Evolutionary conservation across 2,888 invertebrate genomes (phyloP).

Genomic region (Hylaea fasciaria): DNA sequence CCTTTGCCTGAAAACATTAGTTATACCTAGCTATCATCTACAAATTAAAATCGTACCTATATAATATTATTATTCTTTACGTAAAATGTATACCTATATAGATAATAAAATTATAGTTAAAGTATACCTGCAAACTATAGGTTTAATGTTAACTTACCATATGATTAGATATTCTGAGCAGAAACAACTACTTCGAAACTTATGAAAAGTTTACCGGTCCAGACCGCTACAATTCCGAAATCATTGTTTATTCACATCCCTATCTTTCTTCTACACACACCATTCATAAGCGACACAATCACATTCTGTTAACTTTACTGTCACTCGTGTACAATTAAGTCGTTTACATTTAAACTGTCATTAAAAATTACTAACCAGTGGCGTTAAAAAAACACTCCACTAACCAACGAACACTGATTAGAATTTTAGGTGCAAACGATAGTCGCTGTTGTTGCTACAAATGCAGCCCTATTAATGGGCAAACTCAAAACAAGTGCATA

Average conservation of each 20-base stretch:
- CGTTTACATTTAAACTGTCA: slow-evolving; percentile 2
- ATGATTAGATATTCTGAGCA: background rate
- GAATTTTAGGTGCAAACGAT: background rate
- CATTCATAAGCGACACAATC: background rate
- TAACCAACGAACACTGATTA: background rate
- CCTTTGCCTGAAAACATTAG: too few species aligned
- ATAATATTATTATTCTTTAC: too few species aligned
- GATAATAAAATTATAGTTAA: too few species aligned
- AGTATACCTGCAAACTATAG: too few species aligned
- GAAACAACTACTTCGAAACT: background rate
- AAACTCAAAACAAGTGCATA: slow-evolving; percentile 41
- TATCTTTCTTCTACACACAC: slow-evolving; percentile 2
- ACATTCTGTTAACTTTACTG: background rate
- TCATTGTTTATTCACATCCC: slow-evolving; percentile 17
- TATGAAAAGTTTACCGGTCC: slow-evolving; percentile 6
- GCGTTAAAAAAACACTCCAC: background rate
- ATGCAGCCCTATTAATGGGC: slow-evolving; percentile 48
- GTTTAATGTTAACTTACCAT: background rate
- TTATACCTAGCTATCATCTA: too few species aligned
- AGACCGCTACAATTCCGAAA: slow-evolving; percentile 4
- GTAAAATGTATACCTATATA: too few species aligned
- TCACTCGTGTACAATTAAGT: background rate
- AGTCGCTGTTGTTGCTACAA: slow-evolving; percentile 35
- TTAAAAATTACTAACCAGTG: background rate
- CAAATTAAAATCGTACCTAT: too few species aligned